Percentiles rank a stretch among this genome's conserved stretches.
Evolutionary conservation across 2,888 invertebrate species (phyloP).

Genomic region (Mystacides longicornis): DNA sequence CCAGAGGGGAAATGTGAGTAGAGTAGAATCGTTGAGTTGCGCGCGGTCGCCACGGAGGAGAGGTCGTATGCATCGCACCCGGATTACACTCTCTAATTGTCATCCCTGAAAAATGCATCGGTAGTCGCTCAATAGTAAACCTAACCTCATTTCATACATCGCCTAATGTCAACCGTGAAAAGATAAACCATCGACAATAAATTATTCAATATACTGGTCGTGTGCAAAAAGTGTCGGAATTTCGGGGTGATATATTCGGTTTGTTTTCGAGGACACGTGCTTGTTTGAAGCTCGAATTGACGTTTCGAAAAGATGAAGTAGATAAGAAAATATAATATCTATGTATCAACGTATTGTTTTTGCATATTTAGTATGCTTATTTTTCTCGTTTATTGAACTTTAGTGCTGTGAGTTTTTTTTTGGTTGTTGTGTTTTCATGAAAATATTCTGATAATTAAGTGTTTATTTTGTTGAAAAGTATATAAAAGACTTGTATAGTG

Average conservation of each 20-base stretch:
- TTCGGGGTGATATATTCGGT: not conserved
- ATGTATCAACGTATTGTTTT: not conserved
- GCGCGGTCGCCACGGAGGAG: constrained; percentile 18
- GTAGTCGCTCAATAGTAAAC: constrained; percentile 3
- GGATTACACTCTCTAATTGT: not conserved
- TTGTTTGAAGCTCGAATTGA: not conserved
- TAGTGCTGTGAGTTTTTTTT: not conserved
- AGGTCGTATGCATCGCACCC: constrained; percentile 14
- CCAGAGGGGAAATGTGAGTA: not conserved
- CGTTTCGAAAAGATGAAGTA: not conserved
- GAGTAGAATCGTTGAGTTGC: constrained; percentile 16
- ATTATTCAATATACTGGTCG: not conserved
- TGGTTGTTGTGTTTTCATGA: constrained; percentile 8
- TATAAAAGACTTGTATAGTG: too few relatives aligned
- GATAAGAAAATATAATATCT: not conserved
- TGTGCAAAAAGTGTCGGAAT: too few relatives aligned
- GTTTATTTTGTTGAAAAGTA: too few relatives aligned
- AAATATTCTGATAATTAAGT: too few relatives aligned
- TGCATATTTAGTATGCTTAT: not conserved
- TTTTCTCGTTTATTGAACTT: not conserved
- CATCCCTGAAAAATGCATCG: constrained; percentile 11
- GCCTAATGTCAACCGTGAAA: constrained; percentile 10
- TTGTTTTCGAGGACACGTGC: not conserved
- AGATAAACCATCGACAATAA: not conserved
- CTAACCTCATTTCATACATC: constrained; percentile 1